A percentile compares a stretch with the other conserved stretches of the same genome.
Conservation (phyloP, 2,888 invertebrate species). For the Pseudanteris insignis region DNA sequence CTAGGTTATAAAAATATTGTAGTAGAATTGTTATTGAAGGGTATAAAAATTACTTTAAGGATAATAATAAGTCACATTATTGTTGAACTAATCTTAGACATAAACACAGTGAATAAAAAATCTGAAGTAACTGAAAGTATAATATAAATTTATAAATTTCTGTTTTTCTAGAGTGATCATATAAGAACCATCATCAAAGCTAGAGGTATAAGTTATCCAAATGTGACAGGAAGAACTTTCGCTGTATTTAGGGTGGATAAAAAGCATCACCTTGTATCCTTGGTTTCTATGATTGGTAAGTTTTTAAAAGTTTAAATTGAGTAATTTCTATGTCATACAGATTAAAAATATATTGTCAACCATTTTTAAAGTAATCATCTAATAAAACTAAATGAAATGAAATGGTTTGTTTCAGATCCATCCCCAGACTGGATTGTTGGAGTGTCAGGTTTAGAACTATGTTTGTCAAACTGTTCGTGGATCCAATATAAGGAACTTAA, state of each 20-base stretch:
- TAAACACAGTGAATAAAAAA: no score
- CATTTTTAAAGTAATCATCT: no score
- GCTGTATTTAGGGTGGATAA: constrained; percentile 85
- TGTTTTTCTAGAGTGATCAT: constrained; percentile 68
- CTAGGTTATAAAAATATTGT: no score
- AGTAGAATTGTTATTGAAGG: no score
- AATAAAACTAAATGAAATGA: no score
- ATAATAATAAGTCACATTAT: no score
- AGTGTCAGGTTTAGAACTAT: constrained; percentile 86
- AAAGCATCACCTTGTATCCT: constrained; percentile 84
- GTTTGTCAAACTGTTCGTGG: constrained; percentile 91
- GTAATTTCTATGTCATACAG: background rate
- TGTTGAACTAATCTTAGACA: no score
- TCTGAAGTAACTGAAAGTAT: no score
- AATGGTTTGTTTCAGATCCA: constrained; percentile 77
- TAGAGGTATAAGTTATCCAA: constrained; percentile 88
- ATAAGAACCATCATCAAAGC: constrained; percentile 89
- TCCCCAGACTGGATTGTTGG: constrained; percentile 99
- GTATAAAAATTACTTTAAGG: no score
- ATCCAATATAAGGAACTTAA: constrained; percentile 82
- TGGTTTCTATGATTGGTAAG: constrained; percentile 86
- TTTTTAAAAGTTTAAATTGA: no score
- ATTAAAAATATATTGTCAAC: no score
- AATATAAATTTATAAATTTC: background rate
- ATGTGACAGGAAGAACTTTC: constrained; percentile 84